A percentile compares a stretch with the other conserved stretches of the same genome.
These are phyloP conservation scores for Hemiscyllium ocellatum DNA, from an alignment of 2,113 vertebrate species.

Conservation along the genomic window DNA sequence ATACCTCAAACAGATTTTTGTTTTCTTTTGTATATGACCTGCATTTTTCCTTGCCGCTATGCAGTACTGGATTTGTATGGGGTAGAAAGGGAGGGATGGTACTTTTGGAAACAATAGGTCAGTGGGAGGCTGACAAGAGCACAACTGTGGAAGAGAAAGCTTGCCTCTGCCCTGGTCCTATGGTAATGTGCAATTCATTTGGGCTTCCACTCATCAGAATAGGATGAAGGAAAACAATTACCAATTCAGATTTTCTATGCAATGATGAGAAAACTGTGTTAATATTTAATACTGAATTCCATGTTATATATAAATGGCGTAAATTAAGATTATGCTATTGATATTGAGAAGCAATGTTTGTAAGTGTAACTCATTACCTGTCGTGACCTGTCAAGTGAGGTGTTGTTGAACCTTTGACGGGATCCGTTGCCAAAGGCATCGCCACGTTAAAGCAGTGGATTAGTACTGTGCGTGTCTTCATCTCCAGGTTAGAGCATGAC, in stretches of 20 bases:
- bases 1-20: conserved; percentile 32
- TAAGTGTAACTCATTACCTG: conserved; percentile 31
- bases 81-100: conserved; percentile 24
- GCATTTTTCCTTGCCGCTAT: conserved; percentile 17
- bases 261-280: conserved; percentile 36
- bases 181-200: conserved; percentile 32
- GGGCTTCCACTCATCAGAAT: conserved; percentile 36
- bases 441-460: conserved; percentile 29
- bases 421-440: conserved; percentile 26
- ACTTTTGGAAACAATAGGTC: conserved; percentile 21
- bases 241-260: conserved; percentile 36
- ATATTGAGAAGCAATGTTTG: conserved; percentile 26
- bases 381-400: conserved; percentile 25
- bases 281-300: conserved; percentile 37
- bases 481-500: conserved; percentile 35
- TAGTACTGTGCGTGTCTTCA: conserved; percentile 32
- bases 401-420: conserved; percentile 18
- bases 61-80: conserved; percentile 31
- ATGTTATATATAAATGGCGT: conserved; percentile 22
- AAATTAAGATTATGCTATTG: conserved; percentile 26
- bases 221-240: conserved; percentile 35
- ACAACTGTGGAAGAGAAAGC: conserved; percentile 10
- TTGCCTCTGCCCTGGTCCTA: conserved; percentile 24
- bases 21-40: conserved; percentile 18
- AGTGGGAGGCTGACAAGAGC: conserved; percentile 31